phyloP scores from a whole-genome alignment of 2,888 invertebrate species.

The Meloe dianella region DNA sequence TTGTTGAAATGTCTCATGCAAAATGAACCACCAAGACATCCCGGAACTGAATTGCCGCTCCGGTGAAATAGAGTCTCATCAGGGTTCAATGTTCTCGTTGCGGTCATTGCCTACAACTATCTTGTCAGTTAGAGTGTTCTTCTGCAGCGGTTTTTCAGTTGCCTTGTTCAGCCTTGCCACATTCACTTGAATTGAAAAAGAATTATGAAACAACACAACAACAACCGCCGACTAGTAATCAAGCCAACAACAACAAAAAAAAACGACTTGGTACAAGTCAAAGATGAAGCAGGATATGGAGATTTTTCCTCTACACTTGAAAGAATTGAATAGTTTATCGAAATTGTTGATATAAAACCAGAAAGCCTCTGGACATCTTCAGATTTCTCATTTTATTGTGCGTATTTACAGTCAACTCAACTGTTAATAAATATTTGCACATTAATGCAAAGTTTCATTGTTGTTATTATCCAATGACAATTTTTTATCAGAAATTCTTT shows the following conservation, averaged over 20 bases:
- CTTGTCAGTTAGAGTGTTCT: constrained; percentile 49
- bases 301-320: neutral
- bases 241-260: neutral
- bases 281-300: neutral
- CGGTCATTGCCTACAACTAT: constrained; percentile 55
- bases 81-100: constrained; percentile 51
- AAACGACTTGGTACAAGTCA: neutral
- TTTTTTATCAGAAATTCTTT: neutral
- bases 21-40: constrained; percentile 33
- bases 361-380: neutral
- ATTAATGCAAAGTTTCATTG: neutral
- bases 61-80: constrained; percentile 51
- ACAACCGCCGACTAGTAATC: neutral
- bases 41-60: constrained; percentile 52
- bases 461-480: neutral
- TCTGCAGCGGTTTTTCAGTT: constrained; percentile 38
- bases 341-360: neutral
- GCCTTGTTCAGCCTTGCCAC: constrained; percentile 39
- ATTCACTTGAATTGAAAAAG: constrained; percentile 11
- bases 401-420: neutral
- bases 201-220: neutral
- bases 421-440: constrained; percentile 7
- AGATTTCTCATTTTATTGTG: neutral
- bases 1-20: neutral
- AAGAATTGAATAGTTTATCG: neutral